Base-by-base conservation (phyloP, 2,797 vertebrate species). In the Propithecus perrieri region DNA sequence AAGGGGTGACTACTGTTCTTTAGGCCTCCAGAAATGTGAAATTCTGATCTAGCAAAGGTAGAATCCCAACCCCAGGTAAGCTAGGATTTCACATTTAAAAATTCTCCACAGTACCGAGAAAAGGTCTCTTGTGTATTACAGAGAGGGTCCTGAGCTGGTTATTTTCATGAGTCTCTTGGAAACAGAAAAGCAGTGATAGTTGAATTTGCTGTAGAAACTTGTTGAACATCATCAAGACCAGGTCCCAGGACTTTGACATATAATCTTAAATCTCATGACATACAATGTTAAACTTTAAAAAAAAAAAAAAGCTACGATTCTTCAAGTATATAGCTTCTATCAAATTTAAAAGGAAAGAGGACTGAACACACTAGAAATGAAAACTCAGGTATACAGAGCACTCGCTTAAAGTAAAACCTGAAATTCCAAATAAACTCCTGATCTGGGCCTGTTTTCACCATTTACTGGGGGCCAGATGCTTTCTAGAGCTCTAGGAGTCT, bases 161-260 rank as follows among this genome's bases (percentile, higher is more conserved):
- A 8, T 15, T 41, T 13, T 9, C 33, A 35, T 9, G 26, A 67
- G 35, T 61, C 38, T 28, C 69, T 30, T 18, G 2, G 33, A 41
- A 38, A 43, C 14, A 53, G 33, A 38, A 71, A 78, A 26, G 48
- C 48, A 57, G 48, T 7, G 20, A 30, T 2, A 41, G 11, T 4
- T 8, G 4, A 18, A 33, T 30, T 13, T 38, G 26, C 50, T 20
- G 7, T 15, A 87, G 83, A 33, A 20, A 53, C 24, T 5, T 41
- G 30, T 15, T 11, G 12, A 53, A 8, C n/a, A 75, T 7, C 28
- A 24, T 41, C 28, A 50, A 7, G 30, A 48, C 18, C 0, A 0
- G 35, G 89, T 11, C 53, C 48, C 7, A 28, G 7, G 11, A 22
- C n/a, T 33, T 2, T 33, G 43, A 53, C 20, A 8, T 35, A 2